These are phyloP conservation scores for Scalopus aquaticus DNA, from an alignment of 2,113 vertebrate species.

Conservation along the genomic window DNA sequence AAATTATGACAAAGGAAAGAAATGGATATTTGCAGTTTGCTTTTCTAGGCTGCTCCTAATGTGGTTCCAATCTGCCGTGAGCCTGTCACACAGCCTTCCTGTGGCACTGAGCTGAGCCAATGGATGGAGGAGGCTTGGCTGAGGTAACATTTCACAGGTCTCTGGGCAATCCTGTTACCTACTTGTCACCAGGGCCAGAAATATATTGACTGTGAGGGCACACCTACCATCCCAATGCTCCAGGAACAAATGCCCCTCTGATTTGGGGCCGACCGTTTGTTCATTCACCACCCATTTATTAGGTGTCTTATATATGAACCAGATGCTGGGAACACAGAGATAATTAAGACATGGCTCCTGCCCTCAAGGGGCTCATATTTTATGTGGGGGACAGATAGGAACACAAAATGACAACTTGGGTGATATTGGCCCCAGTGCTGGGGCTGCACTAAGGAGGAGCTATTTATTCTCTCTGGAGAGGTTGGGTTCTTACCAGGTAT, in stretches of 20 bases:
- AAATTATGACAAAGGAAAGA: slow-evolving; percentile 61
- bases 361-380: slow-evolving; percentile 45
- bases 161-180: neutral
- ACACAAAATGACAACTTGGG: neutral
- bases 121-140: neutral
- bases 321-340: slow-evolving; percentile 32
- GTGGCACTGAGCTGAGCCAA: neutral
- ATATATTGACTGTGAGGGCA: slow-evolving; percentile 47
- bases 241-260: slow-evolving; percentile 51
- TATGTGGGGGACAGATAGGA: neutral
- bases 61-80: neutral
- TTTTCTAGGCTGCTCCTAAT: slow-evolving; percentile 46
- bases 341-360: slow-evolving; percentile 39
- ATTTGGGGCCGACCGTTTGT: slow-evolving; percentile 42
- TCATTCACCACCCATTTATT: slow-evolving; percentile 46
- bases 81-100: slow-evolving; percentile 20
- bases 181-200: slow-evolving; percentile 59
- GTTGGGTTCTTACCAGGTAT: neutral
- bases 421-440: neutral
- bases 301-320: neutral
- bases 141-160: slow-evolving; percentile 41
- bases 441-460: neutral
- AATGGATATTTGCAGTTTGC: slow-evolving; percentile 36
- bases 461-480: neutral
- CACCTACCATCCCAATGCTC: neutral